Evolutionary conservation across 2,113 vertebrate species (phyloP), one percentile per base, ranked within the genome.

Genomic region (Pavo muticus): DNA sequence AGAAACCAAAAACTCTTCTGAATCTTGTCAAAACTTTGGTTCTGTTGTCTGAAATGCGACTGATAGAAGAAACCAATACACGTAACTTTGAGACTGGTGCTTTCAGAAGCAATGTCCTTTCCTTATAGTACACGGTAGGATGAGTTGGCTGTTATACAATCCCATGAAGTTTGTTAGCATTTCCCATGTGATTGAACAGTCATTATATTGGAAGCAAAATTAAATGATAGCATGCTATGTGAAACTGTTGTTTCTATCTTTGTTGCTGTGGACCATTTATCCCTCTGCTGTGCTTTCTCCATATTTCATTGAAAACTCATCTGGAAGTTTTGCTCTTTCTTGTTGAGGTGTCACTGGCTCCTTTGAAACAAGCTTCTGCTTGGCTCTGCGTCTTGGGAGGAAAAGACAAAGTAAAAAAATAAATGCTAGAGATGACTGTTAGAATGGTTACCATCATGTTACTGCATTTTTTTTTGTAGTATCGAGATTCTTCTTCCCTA

Each of bases 321-420:
- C 52, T 81, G 54, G 54, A 84, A 54, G 72, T 44, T 68, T 14
- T 56, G 6, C n/a, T 76, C 64, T 61, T 83, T 75, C 72, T 79
- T 83, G 9, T 54, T 90, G 78, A 60, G 81, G 47, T 83, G 10
- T 39, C 35, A 24, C 59, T 64, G 59, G 54, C 80, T 80, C 19
- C 47, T 87, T 86, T 50, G 81, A 79, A 88, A 67, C 32, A 90
- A 60, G 59, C 75, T 94, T 94, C 83, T 90, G 59, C 10, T 69
- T 73, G 54, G 12, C 23, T 72, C 59, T 71, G n/a, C 15, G 47
- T 77, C 92, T 94, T 79, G 63, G 69, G 73, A 72, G 84, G 54
- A 59, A 84, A 90, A 80, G 35, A 87, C 14, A 84, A 44, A 88
- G 11, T 32, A 16, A 44, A 44, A 30, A 25, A 14, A 45, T 23